Percentiles rank a stretch among this genome's conserved stretches.
These are phyloP conservation scores for Drosophila neonasuta DNA, from an alignment of 2,888 invertebrate species.

Conservation along the genomic window DNA sequence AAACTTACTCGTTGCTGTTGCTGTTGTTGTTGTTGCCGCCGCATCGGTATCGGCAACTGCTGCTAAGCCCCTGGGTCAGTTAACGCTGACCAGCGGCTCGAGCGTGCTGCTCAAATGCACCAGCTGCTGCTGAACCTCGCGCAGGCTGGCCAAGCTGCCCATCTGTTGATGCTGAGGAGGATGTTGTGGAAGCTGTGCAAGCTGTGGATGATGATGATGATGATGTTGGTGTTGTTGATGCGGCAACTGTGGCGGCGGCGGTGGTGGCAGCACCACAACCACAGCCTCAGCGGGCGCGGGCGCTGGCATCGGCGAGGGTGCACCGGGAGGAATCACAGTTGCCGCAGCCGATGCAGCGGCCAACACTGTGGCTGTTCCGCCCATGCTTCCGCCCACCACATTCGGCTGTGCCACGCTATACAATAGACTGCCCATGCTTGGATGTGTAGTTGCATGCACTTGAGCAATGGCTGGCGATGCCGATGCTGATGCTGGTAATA, in stretches of 20 bases:
- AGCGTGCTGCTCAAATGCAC: slow-evolving; percentile 69
- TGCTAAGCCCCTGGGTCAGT: slow-evolving; percentile 74
- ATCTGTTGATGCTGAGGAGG: slow-evolving; percentile 46
- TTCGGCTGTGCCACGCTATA: slow-evolving; percentile 60
- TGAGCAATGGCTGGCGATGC: slow-evolving; percentile 56
- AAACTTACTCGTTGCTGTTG: slow-evolving; percentile 54
- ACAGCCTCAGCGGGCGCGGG: slow-evolving; percentile 68
- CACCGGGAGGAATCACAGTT: slow-evolving; percentile 77
- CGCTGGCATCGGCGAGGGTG: slow-evolving; percentile 64
- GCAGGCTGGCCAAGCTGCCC: slow-evolving; percentile 67
- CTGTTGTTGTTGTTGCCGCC: slow-evolving; percentile 28
- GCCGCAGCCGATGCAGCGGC: slow-evolving; percentile 54
- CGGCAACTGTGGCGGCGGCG: slow-evolving; percentile 47
- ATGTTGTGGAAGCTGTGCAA: slow-evolving; percentile 11
- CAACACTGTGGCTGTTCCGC: slow-evolving; percentile 61
- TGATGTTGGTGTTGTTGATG: slow-evolving; percentile 19
- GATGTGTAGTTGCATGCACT: slow-evolving; percentile 40
- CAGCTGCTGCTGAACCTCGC: slow-evolving; percentile 71
- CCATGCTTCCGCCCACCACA: slow-evolving; percentile 21
- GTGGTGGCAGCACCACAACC: slow-evolving; percentile 74
- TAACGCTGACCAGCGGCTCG: slow-evolving; percentile 80
- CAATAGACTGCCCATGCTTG: slow-evolving; percentile 64
- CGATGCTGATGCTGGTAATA: slow-evolving; percentile 72
- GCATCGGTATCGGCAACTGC: slow-evolving; percentile 32
- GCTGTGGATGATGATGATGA: slow-evolving; percentile 21